Evolutionary conservation across 2,888 invertebrate species (phyloP), one percentile per base, ranked within the genome.

Genomic region (Folsomia manolachei): DNA sequence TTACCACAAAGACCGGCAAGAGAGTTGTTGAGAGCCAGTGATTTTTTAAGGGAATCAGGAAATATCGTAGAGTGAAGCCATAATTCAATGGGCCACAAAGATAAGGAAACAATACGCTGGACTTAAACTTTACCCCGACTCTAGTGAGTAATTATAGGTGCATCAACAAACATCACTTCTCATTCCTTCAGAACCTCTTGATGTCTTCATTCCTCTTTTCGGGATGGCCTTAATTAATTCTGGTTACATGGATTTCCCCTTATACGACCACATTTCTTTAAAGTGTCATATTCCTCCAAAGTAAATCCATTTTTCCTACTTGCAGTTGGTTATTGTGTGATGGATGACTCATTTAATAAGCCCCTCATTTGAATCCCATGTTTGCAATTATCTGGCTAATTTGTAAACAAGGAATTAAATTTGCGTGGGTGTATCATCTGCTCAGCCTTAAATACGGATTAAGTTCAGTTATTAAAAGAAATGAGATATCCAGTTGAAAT

Each of bases 41-140:
- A 66, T 66, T 66, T 52, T 14, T 23, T 27, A n/a, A 27, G 9
- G 52, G 24, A 66, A 66, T 51, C 66, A 19, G 52, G 52, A 66
- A 66, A 39, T 66, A 52, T 66, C 66, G 1, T 52, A n/a, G 11
- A 66, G 21, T 23, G 51, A 24, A 51, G 51, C 66, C 66, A 66
- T 66, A 66, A 66, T 66, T 66, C 66, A 66, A 66, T 66, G 52
- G 24, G 24, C 39, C 21, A 19, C 24, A 52, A 21, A 66, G 66
- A 66, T 66, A 66, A 66, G 66, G n/a, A 51, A 39, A 14, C 4
- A 39, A 26, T 64, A 18, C n/a, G n/a, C n/a, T n/a, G n/a, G n/a
- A n/a, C n/a, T n/a, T n/a, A n/a, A n/a, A n/a, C n/a, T n/a, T n/a
- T 39, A 39, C 4, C 39, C 39, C 39, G 39, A 39, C 39, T 39